Evolutionary conservation across 2,797 vertebrate genomes (phyloP).

Genomic region (Oreonectes daqikongensis): DNA sequence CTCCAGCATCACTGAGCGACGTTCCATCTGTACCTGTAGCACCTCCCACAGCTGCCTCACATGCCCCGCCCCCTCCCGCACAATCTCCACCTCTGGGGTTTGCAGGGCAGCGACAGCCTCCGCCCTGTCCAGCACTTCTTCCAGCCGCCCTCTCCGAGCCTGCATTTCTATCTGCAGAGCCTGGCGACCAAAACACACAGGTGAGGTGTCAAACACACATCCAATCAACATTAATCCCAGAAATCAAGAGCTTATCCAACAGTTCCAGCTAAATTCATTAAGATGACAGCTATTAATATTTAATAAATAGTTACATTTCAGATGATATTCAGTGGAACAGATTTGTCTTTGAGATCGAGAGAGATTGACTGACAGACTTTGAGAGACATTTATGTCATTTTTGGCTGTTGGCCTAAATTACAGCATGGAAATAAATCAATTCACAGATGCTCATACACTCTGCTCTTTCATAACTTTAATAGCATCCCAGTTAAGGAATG

Average conservation of each 20-base stretch:
- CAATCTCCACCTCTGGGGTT: conserved; percentile 80
- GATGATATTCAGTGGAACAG: background rate
- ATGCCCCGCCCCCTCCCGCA: conserved; percentile 80
- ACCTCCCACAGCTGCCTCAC: conserved; percentile 85
- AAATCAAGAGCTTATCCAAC: background rate
- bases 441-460: background rate
- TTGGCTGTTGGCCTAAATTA: conserved; percentile 7
- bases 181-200: conserved; percentile 65
- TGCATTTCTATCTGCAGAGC: conserved; percentile 90
- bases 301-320: background rate
- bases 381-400: conserved; percentile 3
- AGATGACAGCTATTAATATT: background rate
- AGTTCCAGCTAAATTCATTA: background rate
- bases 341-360: background rate
- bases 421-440: background rate
- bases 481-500: background rate
- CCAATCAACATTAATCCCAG: background rate
- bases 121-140: conserved; percentile 80
- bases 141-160: conserved; percentile 85
- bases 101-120: conserved; percentile 80
- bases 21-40: conserved; percentile 82
- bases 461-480: background rate
- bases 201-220: background rate
- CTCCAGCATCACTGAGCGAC: conserved; percentile 81
- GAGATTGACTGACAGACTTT: conserved; percentile 6